Conservation (phyloP, 1,140 invertebrate genomes). For the Macrobrachium nipponense region DNA sequence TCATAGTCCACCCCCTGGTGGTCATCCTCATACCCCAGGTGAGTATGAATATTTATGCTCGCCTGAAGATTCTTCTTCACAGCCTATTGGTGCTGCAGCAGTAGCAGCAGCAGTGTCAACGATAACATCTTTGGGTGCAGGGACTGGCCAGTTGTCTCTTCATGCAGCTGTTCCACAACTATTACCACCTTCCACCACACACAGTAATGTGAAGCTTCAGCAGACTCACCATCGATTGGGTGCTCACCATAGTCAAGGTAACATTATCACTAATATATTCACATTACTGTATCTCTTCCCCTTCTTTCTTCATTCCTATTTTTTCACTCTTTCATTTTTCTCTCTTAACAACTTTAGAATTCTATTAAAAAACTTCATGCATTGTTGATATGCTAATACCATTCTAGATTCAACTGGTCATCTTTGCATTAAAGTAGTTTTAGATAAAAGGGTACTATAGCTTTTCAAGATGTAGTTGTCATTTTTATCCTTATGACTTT, state of each 20-base stretch:
- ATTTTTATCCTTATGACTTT: too few relatives aligned
- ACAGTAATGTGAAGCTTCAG: constrained; percentile 41
- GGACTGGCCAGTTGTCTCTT: constrained; percentile 45
- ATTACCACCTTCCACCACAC: constrained; percentile 39
- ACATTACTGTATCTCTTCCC: not conserved
- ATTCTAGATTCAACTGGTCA: too few relatives aligned
- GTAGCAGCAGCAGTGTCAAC: constrained; percentile 18
- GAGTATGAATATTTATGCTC: constrained; percentile 63
- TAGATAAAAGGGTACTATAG: too few relatives aligned
- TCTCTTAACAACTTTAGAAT: not conserved
- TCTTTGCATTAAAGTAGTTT: too few relatives aligned
- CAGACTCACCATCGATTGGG: constrained; percentile 47
- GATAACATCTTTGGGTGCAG: constrained; percentile 33
- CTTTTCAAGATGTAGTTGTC: too few relatives aligned
- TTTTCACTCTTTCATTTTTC: not conserved
- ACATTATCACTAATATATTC: constrained; percentile 19
- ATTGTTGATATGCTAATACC: too few relatives aligned
- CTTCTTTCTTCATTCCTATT: not conserved
- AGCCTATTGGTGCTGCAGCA: constrained; percentile 23
- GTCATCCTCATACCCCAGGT: constrained; percentile 62
- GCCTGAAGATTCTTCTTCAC: constrained; percentile 60
- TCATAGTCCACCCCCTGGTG: constrained; percentile 58
- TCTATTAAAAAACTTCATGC: too few relatives aligned
- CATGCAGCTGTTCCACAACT: constrained; percentile 58
- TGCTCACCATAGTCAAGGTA: constrained; percentile 54